Evolutionary conservation across 1,140 invertebrate species (phyloP), one percentile per base, ranked within the genome.

Genomic region (Musca vetustissima): DNA sequence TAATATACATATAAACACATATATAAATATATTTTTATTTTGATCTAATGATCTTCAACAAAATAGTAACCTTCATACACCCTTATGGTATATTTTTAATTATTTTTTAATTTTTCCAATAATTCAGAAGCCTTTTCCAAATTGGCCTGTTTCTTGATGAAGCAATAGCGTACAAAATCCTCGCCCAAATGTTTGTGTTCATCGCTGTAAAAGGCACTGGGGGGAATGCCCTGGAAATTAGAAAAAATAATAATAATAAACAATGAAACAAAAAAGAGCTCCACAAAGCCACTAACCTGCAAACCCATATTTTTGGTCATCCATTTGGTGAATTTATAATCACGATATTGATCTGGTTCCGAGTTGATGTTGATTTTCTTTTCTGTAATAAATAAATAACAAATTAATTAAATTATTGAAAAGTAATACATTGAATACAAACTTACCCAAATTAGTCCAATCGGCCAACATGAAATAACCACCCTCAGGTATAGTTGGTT

Each of bases 401-500:
- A 61, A 9, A 36, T 8, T 25, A 8, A n/a, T n/a, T n/a, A n/a
- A n/a, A n/a, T n/a, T n/a, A n/a, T n/a, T n/a, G n/a, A n/a, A n/a
- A n/a, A n/a, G n/a, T n/a, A n/a, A n/a, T n/a, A n/a, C n/a, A n/a
- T n/a, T n/a, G n/a, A n/a, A n/a, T n/a, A n/a, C n/a, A n/a, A n/a
- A n/a, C 71, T 79, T 79, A 90, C 88, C 88, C 71, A 97, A 84
- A 7, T 87, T 83, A n/a, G 88, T 89, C 89, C 95, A 98, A 83
- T 99, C 93, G 2, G 95, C 95, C 13, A 99, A 79, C 87, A 99
- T 94, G 81, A 99, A 99, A 83, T 98, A 99, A 0, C 97, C 97
- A 15, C 94, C 97, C 71, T 99, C 93, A 0, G 98, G 98, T 55
- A 98, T 86, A 1, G 93, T 95, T 0, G 97, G 96, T 17, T 88